Evolutionary conservation across 1,140 invertebrate genomes (phyloP), one percentile per base, ranked within the genome.

Genomic region (Formica exsecta): DNA sequence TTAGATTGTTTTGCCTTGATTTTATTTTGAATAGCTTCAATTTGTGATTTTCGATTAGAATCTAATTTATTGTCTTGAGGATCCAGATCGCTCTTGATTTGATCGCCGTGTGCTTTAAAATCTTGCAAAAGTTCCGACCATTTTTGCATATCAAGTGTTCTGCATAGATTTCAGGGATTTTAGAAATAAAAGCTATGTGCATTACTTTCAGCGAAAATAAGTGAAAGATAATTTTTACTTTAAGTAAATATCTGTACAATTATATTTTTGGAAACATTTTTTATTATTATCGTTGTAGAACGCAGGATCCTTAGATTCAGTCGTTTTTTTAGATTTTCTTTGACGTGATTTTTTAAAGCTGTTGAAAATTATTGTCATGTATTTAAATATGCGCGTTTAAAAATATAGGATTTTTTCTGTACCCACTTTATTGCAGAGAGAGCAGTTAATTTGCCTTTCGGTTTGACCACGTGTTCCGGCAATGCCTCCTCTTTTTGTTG

Each of bases 61-160:
- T 32, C 70, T 2, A 44, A 44, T 64, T 79, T 81, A 19, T 36
- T 22, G 19, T 16, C 32, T 1, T 62, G 44, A 25, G 29, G 2
- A 75, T 75, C 74, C 74, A 80, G 79, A 16, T 85, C 54, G 7
- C 19, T 32, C 22, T 57, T 16, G n/a, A 19, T 29, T 76, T 62
- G 71, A 4, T 71, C 44, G 51, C 51, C 25, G 3, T 32, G 29
- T 19, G 11, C 22, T 16, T 51, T 54, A 19, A 22, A 19, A 74
- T 61, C 25, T 13, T 32, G n/a, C 1, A 54, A 9, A 22, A 85
- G 48, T 25, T 51, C 61, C 7, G 59, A 48, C 3, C 66, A 19
- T 91, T 86, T 88, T 57, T 77, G 73, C 9, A 32, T 75, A 8
- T 89, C 22, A 3, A 89, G 62, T 0, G 71, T 41, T 48, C 86